A percentile compares a stretch with the other conserved stretches of the same genome.
Conservation (phyloP, 2,797 vertebrate species). For the Lepilemur ruficaudatus region DNA sequence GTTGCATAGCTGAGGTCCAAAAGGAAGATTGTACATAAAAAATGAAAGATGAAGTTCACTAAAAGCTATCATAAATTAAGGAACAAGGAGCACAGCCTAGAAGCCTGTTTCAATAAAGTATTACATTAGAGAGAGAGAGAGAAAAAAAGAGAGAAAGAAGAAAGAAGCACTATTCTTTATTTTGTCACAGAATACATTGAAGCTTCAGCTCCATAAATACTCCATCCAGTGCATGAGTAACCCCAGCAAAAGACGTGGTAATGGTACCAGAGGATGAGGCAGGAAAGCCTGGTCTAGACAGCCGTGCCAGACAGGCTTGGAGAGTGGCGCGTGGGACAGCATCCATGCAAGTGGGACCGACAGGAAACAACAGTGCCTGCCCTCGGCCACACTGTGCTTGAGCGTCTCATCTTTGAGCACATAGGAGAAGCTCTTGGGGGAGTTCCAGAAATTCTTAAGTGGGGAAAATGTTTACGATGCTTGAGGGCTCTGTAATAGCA, state of each 20-base stretch:
- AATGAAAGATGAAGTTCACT: not conserved
- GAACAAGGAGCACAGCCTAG: not conserved
- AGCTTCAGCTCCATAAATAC: not conserved
- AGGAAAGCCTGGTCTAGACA: not conserved
- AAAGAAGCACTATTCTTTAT: not conserved
- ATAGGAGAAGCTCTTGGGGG: not conserved
- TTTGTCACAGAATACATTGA: not conserved
- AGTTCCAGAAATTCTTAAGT: not conserved
- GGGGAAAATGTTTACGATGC: not conserved
- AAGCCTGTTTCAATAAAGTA: not conserved
- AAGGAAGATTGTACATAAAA: not conserved
- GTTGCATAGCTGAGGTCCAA: not conserved
- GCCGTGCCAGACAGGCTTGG: not conserved
- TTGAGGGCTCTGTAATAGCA: not conserved
- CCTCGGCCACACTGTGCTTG: not conserved
- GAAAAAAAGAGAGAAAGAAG: no score
- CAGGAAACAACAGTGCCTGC: not conserved
- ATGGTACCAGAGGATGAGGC: not conserved
- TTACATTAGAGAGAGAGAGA: not conserved
- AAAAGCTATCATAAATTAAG: not conserved
- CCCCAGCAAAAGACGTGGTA: not conserved
- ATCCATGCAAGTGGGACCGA: not conserved
- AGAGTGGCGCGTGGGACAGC: rapidly evolving
- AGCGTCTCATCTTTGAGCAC: not conserved
- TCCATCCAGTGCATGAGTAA: not conserved